A percentile compares a stretch with the other conserved stretches of the same genome.
These are phyloP conservation scores for Tetranychus truncatus DNA, from an alignment of 2,888 invertebrate species.

Conservation along the genomic window DNA sequence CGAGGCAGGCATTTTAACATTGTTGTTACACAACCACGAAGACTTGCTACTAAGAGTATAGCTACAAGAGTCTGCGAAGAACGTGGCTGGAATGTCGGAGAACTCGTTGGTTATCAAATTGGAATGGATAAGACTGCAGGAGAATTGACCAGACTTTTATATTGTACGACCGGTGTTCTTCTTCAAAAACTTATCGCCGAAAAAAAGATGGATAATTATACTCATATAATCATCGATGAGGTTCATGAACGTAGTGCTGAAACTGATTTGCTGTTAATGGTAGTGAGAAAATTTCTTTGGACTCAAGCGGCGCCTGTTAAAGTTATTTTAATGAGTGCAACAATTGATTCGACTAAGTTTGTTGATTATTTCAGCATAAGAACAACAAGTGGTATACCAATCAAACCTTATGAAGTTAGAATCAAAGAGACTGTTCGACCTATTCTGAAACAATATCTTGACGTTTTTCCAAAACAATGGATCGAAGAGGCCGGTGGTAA, in stretches of 20 bases:
- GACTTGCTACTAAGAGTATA: conserved; percentile 78
- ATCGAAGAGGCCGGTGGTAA: not conserved
- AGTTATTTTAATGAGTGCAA: conserved; percentile 81
- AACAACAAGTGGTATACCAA: no score
- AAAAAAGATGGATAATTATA: conserved; percentile 55
- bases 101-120: conserved; percentile 74
- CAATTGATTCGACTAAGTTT: conserved; percentile 55
- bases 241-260: conserved; percentile 81
- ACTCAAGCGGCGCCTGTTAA: conserved; percentile 48
- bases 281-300: conserved; percentile 56
- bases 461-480: not conserved
- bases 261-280: conserved; percentile 67
- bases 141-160: conserved; percentile 55
- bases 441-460: not conserved
- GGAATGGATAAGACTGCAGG: conserved; percentile 41
- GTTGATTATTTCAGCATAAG: conserved; percentile 46
- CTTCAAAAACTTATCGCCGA: conserved; percentile 53
- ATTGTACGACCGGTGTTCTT: conserved; percentile 72
- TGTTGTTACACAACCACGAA: conserved; percentile 74
- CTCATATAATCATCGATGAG: conserved; percentile 80
- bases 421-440: not conserved
- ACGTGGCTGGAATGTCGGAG: conserved; percentile 59
- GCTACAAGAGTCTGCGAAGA: conserved; percentile 65
- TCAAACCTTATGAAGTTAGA: not conserved
- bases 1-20: conserved; percentile 52